Evolutionary conservation across 2,113 vertebrate genomes (phyloP).

Genomic region (Leucopsar rothschildi): DNA sequence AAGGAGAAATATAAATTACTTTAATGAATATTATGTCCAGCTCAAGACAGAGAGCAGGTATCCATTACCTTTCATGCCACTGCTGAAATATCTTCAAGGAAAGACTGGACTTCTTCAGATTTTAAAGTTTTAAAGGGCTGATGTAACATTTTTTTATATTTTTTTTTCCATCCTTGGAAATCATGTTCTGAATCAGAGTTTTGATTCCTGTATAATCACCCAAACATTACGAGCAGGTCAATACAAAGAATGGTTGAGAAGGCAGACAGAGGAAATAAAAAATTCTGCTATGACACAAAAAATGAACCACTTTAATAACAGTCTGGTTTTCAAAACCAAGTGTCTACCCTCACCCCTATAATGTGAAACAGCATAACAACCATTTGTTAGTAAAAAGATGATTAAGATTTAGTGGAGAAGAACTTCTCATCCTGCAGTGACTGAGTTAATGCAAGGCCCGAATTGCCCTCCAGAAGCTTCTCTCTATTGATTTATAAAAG

Average conservation of each 20-base stretch:
- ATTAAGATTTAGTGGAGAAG: background rate
- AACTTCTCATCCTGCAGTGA: background rate
- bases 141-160: background rate
- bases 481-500: background rate
- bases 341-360: background rate
- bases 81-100: background rate
- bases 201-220: background rate
- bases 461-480: background rate
- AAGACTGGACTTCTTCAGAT: background rate
- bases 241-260: background rate
- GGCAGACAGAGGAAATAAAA: background rate
- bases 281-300: background rate
- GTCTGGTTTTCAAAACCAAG: background rate
- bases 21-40: background rate
- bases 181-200: background rate
- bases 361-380: background rate
- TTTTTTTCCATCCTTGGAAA: background rate
- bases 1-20: background rate
- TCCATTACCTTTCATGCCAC: background rate
- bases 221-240: background rate
- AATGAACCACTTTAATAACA: background rate
- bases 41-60: background rate
- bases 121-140: background rate
- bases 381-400: background rate
- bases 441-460: background rate